A percentile compares a stretch with the other conserved stretches of the same genome.
phyloP scores from a whole-genome alignment of 1,140 invertebrate genomes.

The Platorchestia sp. region DNA sequence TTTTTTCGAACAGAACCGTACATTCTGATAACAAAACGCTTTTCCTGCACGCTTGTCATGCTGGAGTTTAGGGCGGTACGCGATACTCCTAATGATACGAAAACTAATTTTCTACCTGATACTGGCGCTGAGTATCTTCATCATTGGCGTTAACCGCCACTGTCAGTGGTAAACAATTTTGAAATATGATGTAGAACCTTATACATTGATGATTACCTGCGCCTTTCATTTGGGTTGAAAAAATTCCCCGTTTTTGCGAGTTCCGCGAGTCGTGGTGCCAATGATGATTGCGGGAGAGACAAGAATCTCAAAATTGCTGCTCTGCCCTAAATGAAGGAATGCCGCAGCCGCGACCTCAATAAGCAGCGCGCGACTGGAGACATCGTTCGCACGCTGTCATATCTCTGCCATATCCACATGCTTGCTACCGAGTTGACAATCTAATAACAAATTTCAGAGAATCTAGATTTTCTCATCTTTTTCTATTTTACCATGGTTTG shows the following conservation, averaged over 20 bases:
- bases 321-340: constrained; percentile 18
- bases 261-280: not conserved
- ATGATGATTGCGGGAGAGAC: not conserved
- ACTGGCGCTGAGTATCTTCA: not conserved
- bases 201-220: not conserved
- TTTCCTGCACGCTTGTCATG: no score
- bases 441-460: not conserved
- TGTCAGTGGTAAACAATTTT: not conserved
- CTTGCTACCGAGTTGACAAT: not conserved
- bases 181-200: not conserved
- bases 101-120: not conserved
- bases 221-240: not conserved
- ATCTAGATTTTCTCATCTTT: not conserved
- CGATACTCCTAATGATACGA: no score
- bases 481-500: not conserved
- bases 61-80: no score
- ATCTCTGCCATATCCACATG: not conserved
- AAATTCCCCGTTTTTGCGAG: not conserved
- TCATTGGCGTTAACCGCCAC: not conserved
- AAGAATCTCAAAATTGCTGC: constrained; percentile 43
- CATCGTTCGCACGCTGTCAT: not conserved
- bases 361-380: not conserved
- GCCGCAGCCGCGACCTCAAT: constrained; percentile 17
- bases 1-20: no score
- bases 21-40: no score